Evolutionary conservation across 2,888 invertebrate genomes (phyloP).

Genomic region (Ectobius pallidus): DNA sequence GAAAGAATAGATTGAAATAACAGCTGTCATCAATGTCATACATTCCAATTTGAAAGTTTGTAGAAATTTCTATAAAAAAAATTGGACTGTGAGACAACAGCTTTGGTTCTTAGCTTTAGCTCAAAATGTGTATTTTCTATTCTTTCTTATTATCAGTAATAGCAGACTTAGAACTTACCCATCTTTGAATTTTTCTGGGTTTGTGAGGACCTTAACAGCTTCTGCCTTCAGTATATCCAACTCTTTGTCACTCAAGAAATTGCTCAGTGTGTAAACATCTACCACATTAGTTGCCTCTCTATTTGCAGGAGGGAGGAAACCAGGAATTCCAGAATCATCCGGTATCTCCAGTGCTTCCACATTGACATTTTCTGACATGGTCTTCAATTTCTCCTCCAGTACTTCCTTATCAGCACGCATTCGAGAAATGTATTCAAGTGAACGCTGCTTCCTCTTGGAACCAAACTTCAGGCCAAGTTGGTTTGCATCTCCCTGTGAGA

Average conservation of each 20-base stretch:
- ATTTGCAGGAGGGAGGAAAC: neutral
- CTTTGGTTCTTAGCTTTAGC: too few relatives aligned
- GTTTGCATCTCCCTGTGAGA: neutral
- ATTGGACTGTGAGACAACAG: too few relatives aligned
- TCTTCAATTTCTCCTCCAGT: neutral
- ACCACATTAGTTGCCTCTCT: neutral
- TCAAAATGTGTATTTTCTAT: too few relatives aligned
- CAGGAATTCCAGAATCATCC: neutral
- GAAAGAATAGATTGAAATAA: too few relatives aligned
- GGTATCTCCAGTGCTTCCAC: neutral
- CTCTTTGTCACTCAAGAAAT: neutral
- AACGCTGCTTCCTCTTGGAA: neutral
- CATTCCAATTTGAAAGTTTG: too few relatives aligned
- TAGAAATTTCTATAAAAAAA: too few relatives aligned
- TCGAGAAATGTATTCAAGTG: neutral
- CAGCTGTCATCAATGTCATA: too few relatives aligned
- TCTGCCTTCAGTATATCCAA: neutral
- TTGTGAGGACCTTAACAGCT: neutral
- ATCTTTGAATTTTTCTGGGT: neutral
- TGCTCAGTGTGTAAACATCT: conserved; percentile 7
- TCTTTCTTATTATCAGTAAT: too few relatives aligned
- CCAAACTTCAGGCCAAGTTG: neutral
- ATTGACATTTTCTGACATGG: neutral
- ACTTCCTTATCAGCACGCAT: neutral
- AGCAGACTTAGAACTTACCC: neutral